Percentiles rank a stretch among this genome's conserved stretches.
These are phyloP conservation scores for Lepus oiostolus DNA, from an alignment of 2,797 vertebrate species.

Conservation along the genomic window DNA sequence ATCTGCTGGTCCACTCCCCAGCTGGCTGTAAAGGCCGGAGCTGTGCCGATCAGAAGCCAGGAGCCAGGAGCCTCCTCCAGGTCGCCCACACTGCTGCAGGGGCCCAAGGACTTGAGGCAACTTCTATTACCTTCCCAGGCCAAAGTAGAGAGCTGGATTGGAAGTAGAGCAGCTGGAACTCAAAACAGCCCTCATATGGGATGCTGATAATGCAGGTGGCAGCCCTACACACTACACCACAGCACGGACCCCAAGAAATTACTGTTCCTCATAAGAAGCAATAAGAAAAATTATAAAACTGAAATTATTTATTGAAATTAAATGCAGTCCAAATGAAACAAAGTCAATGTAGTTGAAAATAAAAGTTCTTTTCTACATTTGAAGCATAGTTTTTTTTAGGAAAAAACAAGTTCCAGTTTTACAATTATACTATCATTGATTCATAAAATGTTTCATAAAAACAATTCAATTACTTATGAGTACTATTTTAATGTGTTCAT, in stretches of 20 bases:
- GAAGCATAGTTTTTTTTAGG: neutral
- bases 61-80: too few relatives aligned
- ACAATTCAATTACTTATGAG: neutral
- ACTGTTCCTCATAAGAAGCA: neutral
- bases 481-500: neutral
- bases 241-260: neutral
- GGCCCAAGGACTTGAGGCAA: too few relatives aligned
- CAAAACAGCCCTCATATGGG: too few relatives aligned
- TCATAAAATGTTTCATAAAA: neutral
- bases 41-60: too few relatives aligned
- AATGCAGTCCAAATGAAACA: neutral
- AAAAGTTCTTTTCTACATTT: neutral
- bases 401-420: neutral
- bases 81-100: too few relatives aligned
- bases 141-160: too few relatives aligned
- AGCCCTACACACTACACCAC: too few relatives aligned
- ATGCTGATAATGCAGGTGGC: too few relatives aligned
- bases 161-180: too few relatives aligned
- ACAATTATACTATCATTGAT: neutral
- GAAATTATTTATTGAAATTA: neutral
- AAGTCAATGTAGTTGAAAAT: neutral
- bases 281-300: constrained; percentile 26
- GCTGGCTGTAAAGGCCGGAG: too few relatives aligned
- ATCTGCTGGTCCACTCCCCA: too few relatives aligned
- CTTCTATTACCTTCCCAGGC: too few relatives aligned